These are phyloP conservation scores for Cyphomyrmex costatus DNA, from an alignment of 1,140 invertebrate genomes.

Conservation along the genomic window DNA sequence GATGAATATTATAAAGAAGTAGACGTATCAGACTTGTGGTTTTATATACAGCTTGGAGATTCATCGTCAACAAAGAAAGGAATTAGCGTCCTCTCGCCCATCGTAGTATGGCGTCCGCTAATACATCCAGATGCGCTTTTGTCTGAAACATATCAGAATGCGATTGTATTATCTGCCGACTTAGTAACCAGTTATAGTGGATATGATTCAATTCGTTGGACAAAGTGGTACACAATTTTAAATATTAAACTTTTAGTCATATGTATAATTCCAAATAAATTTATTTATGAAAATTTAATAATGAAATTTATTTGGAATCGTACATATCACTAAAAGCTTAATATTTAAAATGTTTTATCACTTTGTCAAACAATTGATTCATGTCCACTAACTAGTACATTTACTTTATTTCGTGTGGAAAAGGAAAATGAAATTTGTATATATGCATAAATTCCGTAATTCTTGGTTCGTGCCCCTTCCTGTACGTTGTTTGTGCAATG, in stretches of 20 bases:
- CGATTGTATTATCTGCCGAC: conserved; percentile 14
- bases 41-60: conserved; percentile 74
- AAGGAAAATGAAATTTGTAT: neutral
- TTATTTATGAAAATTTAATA: too few relatives aligned
- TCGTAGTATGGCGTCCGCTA: conserved; percentile 96
- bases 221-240: too few relatives aligned
- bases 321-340: too few relatives aligned
- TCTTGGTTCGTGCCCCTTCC: neutral
- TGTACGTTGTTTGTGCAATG: neutral
- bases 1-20: conserved; percentile 75
- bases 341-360: too few relatives aligned
- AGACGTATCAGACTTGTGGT: conserved; percentile 74
- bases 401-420: too few relatives aligned
- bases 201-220: too few relatives aligned
- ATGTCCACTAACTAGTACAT: too few relatives aligned
- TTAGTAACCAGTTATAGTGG: too few relatives aligned
- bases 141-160: conserved; percentile 90
- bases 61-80: conserved; percentile 74
- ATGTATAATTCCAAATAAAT: too few relatives aligned
- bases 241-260: too few relatives aligned
- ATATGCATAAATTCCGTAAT: neutral
- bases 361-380: too few relatives aligned
- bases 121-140: conserved; percentile 96
- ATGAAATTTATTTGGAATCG: too few relatives aligned
- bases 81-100: conserved; percentile 96